Percentiles rank a stretch among this genome's conserved stretches.
These are phyloP conservation scores for Clivina fossor DNA, from an alignment of 2,888 invertebrate genomes.

Conservation along the genomic window DNA sequence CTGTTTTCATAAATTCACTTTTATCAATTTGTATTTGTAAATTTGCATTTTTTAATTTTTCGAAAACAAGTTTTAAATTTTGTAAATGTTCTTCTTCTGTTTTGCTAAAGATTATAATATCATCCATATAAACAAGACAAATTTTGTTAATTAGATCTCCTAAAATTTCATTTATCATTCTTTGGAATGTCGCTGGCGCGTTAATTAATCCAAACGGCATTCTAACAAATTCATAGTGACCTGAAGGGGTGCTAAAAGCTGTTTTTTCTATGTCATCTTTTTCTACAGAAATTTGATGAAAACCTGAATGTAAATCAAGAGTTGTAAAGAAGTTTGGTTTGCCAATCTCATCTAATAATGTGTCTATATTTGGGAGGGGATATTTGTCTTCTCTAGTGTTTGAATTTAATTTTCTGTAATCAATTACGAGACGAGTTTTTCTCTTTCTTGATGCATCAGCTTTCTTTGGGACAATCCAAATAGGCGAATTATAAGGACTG, in stretches of 20 bases:
- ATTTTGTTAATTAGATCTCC: conserved; percentile 16
- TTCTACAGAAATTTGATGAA: conserved; percentile 42
- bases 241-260: conserved; percentile 42
- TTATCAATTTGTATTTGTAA: conserved; percentile 3
- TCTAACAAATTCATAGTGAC: conserved; percentile 44
- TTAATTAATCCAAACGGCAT: conserved; percentile 46
- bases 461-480: too few relatives aligned
- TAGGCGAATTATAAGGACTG: too few relatives aligned
- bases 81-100: conserved; percentile 8
- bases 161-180: conserved; percentile 44
- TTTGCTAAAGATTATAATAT: too few relatives aligned
- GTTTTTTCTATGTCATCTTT: conserved; percentile 41
- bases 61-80: conserved; percentile 5
- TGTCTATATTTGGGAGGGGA: conserved; percentile 40
- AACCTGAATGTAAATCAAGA: conserved; percentile 4
- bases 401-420: conserved; percentile 39
- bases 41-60: conserved; percentile 7
- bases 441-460: conserved; percentile 43
- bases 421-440: conserved; percentile 41
- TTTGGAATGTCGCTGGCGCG: conserved; percentile 46
- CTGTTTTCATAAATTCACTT: not conserved
- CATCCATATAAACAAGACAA: too few relatives aligned
- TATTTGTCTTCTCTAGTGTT: conserved; percentile 36
- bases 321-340: conserved; percentile 37
- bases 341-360: conserved; percentile 40